Base-by-base conservation (phyloP, 1,140 invertebrate species). In the Oedothorax gibbosus region DNA sequence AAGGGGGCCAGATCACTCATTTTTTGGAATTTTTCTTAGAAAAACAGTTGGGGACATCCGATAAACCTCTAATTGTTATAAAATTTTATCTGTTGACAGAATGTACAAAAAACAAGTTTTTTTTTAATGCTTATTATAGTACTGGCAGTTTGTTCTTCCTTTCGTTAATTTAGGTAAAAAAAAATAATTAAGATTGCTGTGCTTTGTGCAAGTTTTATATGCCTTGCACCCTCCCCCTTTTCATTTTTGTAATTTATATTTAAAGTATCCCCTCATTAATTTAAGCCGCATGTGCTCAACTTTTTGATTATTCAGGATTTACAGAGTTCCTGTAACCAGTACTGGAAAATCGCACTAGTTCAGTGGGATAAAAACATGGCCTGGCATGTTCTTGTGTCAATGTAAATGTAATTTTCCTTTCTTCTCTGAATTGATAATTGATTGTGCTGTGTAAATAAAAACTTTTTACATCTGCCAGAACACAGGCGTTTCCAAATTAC, bases 381-480 rank as follows among this genome's bases (percentile, higher is more conserved):
- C 81, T 75, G 81, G 71, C 81, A 84, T 84, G 69, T 82, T 60
- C 54, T 82, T 82, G 81, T 84, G 81, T 84, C 71, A 75, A 84
- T 84, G 71, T 83, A 83, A 83, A 83, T 83, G 81, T 83, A 84
- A 76, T 84, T 73, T 76, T 72, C 69, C 71, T 79, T 62, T 64
- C 68, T 35, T 54, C 80, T 69, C 57, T 82, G 49, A 50, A 57
- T 64, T 72, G 64, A 84, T 75, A 75, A 84, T 60, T 84, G 72
- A 84, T 84, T 84, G 71, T 84, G 81, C 81, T 84, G 81, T 84
- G 81, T 84, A 84, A 84, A 84, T 84, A 84, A 84, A 35, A 84
- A 84, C 81, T 84, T 84, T 84, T 84, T 84, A 84, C 81, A 84
- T 84, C 81, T 84, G 81, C 81, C 81, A 76, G 69, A 84, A 82